Evolutionary conservation across 2,113 vertebrate genomes (phyloP).

Genomic region (Corvus hawaiiensis): DNA sequence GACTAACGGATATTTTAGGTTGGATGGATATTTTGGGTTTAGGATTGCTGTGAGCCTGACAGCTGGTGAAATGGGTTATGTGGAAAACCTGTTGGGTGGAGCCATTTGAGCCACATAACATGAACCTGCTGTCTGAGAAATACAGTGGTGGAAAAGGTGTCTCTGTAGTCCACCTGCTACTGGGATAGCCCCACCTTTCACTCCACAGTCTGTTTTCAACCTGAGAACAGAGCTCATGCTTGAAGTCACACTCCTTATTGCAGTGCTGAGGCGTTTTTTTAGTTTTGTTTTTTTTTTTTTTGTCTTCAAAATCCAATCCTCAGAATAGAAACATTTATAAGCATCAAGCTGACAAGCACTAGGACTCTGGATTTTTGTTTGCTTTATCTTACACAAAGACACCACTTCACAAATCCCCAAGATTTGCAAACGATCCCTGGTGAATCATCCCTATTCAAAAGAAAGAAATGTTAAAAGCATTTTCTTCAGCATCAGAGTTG

Average conservation of each 20-base stretch:
- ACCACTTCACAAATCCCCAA: neutral
- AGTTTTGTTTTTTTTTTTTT: neutral
- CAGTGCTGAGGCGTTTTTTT: neutral
- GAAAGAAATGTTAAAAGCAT: neutral
- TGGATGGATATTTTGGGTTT: neutral
- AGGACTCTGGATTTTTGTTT: neutral
- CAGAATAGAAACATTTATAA: conserved; percentile 14
- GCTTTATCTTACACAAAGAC: neutral
- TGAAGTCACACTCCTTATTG: neutral
- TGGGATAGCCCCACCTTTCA: neutral
- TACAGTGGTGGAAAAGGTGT: neutral
- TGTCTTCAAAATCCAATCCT: neutral
- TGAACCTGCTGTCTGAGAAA: neutral
- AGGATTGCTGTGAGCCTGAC: accelerated
- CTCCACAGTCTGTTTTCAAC: neutral
- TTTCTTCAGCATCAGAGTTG: neutral
- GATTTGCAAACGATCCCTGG: neutral
- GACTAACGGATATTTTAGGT: neutral
- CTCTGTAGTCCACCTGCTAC: neutral
- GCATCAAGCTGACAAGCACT: neutral
- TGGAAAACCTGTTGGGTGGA: neutral
- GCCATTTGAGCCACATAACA: accelerated
- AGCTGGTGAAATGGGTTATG: neutral
- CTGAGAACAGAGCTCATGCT: neutral
- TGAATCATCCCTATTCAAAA: neutral